Base-by-base conservation (phyloP, 2,888 invertebrate species). In the Chrysotoxum bicinctum region DNA sequence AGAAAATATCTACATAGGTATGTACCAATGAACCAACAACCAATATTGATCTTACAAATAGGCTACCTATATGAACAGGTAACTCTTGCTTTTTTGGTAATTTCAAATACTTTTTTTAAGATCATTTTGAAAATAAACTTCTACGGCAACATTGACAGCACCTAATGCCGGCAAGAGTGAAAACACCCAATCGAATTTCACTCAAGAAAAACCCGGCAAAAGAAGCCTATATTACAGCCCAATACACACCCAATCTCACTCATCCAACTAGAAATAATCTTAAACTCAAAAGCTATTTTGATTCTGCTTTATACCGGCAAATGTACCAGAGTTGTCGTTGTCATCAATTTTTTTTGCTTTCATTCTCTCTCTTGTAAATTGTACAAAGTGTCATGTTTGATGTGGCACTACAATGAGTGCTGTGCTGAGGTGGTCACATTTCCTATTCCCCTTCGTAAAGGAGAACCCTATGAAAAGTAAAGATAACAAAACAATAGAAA, bases 171-270 rank as follows among this genome's bases (percentile, higher is more conserved):
- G 1, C 37, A 37, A 37, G 37, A 37, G 37, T 37, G 14, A 40
- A 40, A 40, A 14, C 4, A 4, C 35, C 2, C 8, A 16, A 21
- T 14, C 2, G 0, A 2, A 32, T 56, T 12, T 12, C 32, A 56
- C 56, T 35, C 56, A 21, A 35, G 35, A 35, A 56, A 52, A 56
- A 56, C 32, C 56, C 56, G 35, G 56, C 56, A 56, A 54, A 54
- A 30, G n/a, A n/a, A n/a, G n/a, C 4, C 1, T 35, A 14, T 1
- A 6, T 16, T 10, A 19, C 7, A 19, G 7, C 6, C 14, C 10
- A 6, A 32, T 12, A 35, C 19, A 21, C 7, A 32, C 35, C 19
- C 7, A 52, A 16, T 56, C 35, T 6, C 19, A 56, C 19, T 35
- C 32, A 35, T 19, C 32, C 6, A 6, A 4, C 40, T 37, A n/a